Conservation (phyloP, 2,113 vertebrate genomes). For the Leptobrachium ailaonicum region DNA sequence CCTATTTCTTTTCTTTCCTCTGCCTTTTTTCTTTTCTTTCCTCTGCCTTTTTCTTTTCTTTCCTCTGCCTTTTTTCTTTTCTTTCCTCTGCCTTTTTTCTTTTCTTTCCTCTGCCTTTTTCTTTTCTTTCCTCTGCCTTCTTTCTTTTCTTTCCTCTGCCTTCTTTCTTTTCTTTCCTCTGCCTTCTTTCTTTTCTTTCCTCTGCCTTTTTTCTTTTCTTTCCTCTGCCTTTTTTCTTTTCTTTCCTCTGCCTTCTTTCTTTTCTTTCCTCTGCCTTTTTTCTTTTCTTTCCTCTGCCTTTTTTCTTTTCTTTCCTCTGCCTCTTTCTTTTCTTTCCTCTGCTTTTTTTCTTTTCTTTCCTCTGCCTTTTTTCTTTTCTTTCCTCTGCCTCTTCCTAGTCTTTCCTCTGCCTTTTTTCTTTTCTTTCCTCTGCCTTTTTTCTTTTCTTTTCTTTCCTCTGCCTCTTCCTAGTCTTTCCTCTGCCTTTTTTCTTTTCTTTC, state of each 20-base stretch:
- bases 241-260: not conserved
- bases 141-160: not conserved
- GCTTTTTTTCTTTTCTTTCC: too few relatives aligned
- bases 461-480: not conserved
- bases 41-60: not conserved
- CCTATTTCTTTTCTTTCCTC: too few relatives aligned
- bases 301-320: not conserved
- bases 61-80: not conserved
- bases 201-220: too few relatives aligned
- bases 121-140: not conserved
- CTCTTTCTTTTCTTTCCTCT: not conserved
- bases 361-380: too few relatives aligned
- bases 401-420: too few relatives aligned
- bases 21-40: not conserved
- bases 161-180: too few relatives aligned
- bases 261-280: not conserved
- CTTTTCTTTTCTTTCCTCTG: not conserved
- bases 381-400: too few relatives aligned
- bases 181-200: too few relatives aligned
- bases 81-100: not conserved
- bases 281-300: too few relatives aligned
- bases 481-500: too few relatives aligned
- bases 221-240: too few relatives aligned
- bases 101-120: not conserved
- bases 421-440: too few relatives aligned